Evolutionary conservation across 2,888 invertebrate species (phyloP).

Genomic region (Hecatera dysodea): DNA sequence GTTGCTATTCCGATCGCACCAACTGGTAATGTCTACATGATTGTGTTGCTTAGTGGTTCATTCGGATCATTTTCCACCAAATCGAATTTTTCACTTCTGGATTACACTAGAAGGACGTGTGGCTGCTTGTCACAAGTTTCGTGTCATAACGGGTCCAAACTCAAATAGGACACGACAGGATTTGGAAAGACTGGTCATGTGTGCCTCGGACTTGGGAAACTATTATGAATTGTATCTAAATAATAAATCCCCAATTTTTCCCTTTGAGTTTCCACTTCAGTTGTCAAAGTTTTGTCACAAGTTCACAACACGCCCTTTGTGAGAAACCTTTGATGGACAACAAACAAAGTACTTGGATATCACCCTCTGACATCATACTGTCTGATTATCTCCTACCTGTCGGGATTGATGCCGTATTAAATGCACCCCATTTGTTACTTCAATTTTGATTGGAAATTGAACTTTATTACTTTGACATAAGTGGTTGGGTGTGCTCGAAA

Average conservation of each 20-base stretch:
- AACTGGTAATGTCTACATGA: too few species aligned
- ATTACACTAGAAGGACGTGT: background rate
- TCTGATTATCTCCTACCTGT: constrained; percentile 87
- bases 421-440: constrained; percentile 64
- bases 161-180: background rate
- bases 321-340: constrained; percentile 77
- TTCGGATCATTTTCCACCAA: too few species aligned
- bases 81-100: too few species aligned
- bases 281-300: constrained; percentile 54
- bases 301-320: constrained; percentile 51
- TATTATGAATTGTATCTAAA: constrained; percentile 21
- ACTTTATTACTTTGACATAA: constrained; percentile 47
- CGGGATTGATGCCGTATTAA: constrained; percentile 78
- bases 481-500: too few species aligned
- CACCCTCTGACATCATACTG: constrained; percentile 78
- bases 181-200: background rate
- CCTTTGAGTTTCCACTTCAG: constrained; percentile 59
- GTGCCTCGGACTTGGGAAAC: constrained; percentile 15
- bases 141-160: too few species aligned
- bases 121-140: too few species aligned
- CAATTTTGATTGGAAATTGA: constrained; percentile 11
- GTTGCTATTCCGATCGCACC: too few species aligned
- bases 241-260: constrained; percentile 41
- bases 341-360: constrained; percentile 72
- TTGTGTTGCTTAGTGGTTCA: too few species aligned